A percentile compares a stretch with the other conserved stretches of the same genome.
Evolutionary conservation across 1,140 invertebrate genomes (phyloP).

Genomic region (Drosophila bifasciata): DNA sequence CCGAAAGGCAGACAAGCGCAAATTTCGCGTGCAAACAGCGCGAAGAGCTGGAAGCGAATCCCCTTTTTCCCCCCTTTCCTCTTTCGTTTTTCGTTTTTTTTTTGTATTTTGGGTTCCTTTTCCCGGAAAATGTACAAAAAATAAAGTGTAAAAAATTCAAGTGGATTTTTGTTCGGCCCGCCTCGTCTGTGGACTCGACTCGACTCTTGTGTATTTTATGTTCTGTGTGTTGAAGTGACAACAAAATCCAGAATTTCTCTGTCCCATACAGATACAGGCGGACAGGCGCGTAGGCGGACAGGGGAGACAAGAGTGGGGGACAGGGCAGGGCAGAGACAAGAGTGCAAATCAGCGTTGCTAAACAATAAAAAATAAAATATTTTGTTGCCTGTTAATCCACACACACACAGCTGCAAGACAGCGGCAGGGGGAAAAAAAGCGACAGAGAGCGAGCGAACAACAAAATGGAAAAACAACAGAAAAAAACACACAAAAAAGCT

Average conservation of each 20-base stretch:
- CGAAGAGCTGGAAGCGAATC: constrained; percentile 45
- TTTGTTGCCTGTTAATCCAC: constrained; percentile 80
- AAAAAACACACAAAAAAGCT: constrained; percentile 56
- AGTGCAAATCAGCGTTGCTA: constrained; percentile 73
- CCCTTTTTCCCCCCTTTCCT: constrained; percentile 33
- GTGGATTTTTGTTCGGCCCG: constrained; percentile 72
- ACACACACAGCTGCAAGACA: constrained; percentile 41
- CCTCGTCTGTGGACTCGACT: constrained; percentile 12
- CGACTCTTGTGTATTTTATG: constrained; percentile 54
- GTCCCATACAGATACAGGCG: constrained; percentile 31
- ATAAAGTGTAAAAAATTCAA: constrained; percentile 83
- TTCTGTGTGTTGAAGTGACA: constrained; percentile 80
- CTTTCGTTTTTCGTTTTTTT: not conserved
- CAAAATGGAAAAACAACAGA: constrained; percentile 20
- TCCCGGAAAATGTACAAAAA: constrained; percentile 71
- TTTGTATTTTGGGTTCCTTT: constrained; percentile 19
- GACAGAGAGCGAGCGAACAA: constrained; percentile 32
- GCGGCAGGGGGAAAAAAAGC: constrained; percentile 22
- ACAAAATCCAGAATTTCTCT: constrained; percentile 76
- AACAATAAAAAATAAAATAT: constrained; percentile 83
- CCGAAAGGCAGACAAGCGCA: constrained; percentile 81
- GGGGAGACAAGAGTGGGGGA: not conserved
- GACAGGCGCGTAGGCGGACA: not conserved
- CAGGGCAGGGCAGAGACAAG: constrained; percentile 39
- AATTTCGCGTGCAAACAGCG: constrained; percentile 79